Base-by-base conservation (phyloP, 2,888 invertebrate species). In the Drosophila picticornis region DNA sequence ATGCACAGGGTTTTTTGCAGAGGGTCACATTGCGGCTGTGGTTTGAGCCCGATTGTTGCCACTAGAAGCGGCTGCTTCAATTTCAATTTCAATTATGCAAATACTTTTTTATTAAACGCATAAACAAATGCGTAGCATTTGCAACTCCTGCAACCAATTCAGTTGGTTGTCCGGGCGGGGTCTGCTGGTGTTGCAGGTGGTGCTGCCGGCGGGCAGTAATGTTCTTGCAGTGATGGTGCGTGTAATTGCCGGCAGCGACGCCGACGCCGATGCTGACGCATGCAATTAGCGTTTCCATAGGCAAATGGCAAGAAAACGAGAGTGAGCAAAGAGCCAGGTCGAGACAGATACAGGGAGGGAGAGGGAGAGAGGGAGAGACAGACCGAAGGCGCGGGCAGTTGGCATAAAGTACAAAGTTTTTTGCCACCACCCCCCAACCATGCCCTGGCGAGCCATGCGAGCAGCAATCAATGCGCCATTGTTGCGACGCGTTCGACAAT, bases 41-140 rank as follows among this genome's bases (percentile, higher is more conserved):
- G 32, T 53, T 53, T 46, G 22, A 16, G 46, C 46, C 46, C 9
- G 16, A 16, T 25, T 25, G 53, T 32, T 19, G 36, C 40, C 72
- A 80, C 78, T 78, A 76, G 65, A 62, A 75, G 48, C 78, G 64
- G 65, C 88, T 81, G 86, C 84, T 81, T 84, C 84, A 80, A 81
- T 85, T 85, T 85, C 89, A 84, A 85, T 86, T 88, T 79, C 78
- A 77, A 79, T 79, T 79, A 80, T 79, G 80, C 78, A 79, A 79
- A 79, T 79, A 80, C 80, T 55, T 77, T 78, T 73, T 83, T 87
- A 86, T 86, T 88, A 88, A 88, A 86, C 89, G 82, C 84, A 85
- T 85, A 88, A 85, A 86, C 84, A 88, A 84, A 77, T 80, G 81
- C 70, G 61, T 75, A 56, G 61, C 72, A 77, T 11, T n/a, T n/a